Evolutionary conservation across 2,888 invertebrate species (phyloP).

Genomic region (Parnassius apollo): DNA sequence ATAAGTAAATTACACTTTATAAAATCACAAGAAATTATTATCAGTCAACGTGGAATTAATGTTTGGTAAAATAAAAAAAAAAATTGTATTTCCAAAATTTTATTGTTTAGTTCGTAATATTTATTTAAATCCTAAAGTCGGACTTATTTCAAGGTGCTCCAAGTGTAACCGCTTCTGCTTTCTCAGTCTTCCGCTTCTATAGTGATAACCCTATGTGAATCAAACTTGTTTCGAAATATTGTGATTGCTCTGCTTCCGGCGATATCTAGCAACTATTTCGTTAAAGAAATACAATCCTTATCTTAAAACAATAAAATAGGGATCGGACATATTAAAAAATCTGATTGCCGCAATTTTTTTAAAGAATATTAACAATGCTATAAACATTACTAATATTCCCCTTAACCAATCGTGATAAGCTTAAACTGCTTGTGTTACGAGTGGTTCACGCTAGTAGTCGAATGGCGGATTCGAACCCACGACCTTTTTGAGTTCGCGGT

Average conservation of each 20-base stretch:
- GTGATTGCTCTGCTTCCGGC: slow-evolving; percentile 24
- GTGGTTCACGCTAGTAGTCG: too few species aligned
- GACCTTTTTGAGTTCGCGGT: too few species aligned
- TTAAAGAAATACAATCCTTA: slow-evolving; percentile 28
- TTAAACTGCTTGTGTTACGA: too few species aligned
- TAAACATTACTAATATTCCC: too few species aligned
- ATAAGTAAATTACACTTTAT: too few species aligned
- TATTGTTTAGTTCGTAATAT: background rate
- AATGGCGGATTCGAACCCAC: too few species aligned
- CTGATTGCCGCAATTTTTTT: slow-evolving; percentile 3
- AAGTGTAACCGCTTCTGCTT: background rate
- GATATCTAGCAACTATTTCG: slow-evolving; percentile 30
- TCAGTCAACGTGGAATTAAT: too few species aligned
- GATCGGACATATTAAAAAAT: slow-evolving; percentile 9
- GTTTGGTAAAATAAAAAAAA: too few species aligned
- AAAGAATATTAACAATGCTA: too few species aligned
- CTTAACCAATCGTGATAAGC: too few species aligned
- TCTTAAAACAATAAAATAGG: slow-evolving; percentile 22
- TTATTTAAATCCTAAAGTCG: background rate
- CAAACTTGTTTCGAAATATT: slow-evolving; percentile 27
- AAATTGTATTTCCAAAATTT: background rate
- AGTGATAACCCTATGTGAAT: slow-evolving; percentile 8
- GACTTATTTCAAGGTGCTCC: background rate
- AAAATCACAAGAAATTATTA: too few species aligned
- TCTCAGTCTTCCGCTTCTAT: background rate